A percentile compares a stretch with the other conserved stretches of the same genome.
Evolutionary conservation across 2,113 vertebrate genomes (phyloP).

Genomic region (Vanacampus margaritifer): DNA sequence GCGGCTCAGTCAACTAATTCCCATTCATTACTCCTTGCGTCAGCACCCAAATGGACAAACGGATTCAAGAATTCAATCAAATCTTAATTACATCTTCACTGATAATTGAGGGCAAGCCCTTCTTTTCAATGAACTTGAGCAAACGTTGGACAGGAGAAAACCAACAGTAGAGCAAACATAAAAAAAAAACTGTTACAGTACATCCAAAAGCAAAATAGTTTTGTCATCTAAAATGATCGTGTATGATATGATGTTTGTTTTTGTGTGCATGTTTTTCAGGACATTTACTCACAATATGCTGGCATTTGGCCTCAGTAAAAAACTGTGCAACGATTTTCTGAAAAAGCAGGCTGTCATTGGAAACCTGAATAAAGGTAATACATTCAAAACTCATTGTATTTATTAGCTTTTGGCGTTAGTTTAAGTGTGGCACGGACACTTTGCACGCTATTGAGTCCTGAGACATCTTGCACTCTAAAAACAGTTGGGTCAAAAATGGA

Average conservation of each 20-base stretch:
- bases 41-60: too few species aligned
- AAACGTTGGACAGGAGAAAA: too few species aligned
- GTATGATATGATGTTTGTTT: not conserved
- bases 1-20: too few species aligned
- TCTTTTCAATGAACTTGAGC: too few species aligned
- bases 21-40: too few species aligned
- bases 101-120: too few species aligned
- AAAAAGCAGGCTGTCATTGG: conserved; percentile 97
- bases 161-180: too few species aligned
- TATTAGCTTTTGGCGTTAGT: not conserved
- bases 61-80: too few species aligned
- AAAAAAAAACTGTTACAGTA: not conserved
- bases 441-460: not conserved
- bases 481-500: not conserved
- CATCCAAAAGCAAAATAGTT: not conserved
- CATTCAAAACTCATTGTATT: not conserved
- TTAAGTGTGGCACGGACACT: too few species aligned
- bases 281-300: conserved; percentile 98
- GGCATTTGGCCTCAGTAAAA: conserved; percentile 90
- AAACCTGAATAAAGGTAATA: conserved; percentile 87
- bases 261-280: conserved; percentile 59
- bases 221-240: not conserved
- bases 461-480: not conserved
- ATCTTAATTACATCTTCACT: too few species aligned
- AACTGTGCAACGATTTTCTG: conserved; percentile 91